A percentile compares a stretch with the other conserved stretches of the same genome.
These are phyloP conservation scores for Onychomys torridus DNA, from an alignment of 2,797 vertebrate species.

Conservation along the genomic window DNA sequence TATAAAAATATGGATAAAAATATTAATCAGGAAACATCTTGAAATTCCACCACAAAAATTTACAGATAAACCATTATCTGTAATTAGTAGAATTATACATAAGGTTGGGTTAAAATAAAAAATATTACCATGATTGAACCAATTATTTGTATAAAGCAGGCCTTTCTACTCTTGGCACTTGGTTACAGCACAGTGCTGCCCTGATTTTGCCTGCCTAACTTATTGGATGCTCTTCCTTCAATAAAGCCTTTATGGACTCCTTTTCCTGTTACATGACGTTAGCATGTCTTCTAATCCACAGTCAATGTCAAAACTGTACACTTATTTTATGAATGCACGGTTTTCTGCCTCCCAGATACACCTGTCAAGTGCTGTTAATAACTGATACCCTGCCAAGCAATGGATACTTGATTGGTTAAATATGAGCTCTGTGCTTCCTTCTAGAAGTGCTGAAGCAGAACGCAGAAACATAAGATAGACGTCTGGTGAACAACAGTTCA, in stretches of 20 bases:
- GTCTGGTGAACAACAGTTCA: neutral
- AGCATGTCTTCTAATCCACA: neutral
- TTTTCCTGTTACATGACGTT: neutral
- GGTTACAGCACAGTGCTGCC: neutral
- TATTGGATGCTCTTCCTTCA: neutral
- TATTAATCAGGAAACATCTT: no score
- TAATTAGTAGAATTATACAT: no score
- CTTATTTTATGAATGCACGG: neutral
- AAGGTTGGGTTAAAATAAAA: no score
- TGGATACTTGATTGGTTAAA: conserved; percentile 10
- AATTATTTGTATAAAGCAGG: no score
- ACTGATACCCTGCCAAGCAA: neutral
- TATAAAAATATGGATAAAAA: no score
- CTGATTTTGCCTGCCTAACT: neutral
- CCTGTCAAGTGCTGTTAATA: neutral
- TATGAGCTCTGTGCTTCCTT: neutral
- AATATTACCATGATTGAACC: no score
- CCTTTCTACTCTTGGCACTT: neutral
- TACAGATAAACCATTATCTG: no score
- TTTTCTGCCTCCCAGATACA: neutral
- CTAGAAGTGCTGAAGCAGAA: neutral
- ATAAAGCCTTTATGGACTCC: neutral
- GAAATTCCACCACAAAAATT: no score
- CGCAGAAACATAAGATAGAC: neutral
- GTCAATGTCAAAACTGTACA: neutral